Base-by-base conservation (phyloP, 1,140 invertebrate species). In the Apis laboriosa region DNA sequence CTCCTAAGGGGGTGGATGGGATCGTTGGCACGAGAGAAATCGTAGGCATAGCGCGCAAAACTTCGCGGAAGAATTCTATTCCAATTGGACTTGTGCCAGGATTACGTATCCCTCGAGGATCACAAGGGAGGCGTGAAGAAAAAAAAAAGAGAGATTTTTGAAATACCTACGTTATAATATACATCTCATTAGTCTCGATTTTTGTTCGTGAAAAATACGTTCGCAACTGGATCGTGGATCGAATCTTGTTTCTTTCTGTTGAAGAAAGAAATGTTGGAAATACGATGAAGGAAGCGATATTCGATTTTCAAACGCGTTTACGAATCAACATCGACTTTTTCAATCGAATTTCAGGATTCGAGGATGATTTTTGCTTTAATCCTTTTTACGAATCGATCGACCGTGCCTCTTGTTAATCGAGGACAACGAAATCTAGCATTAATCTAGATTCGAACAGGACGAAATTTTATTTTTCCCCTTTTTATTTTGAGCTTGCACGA, bases 81-180 rank as follows among this genome's bases (percentile, higher is more conserved):
- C 66, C 77, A 87, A 90, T 90, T 92, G 91, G 92, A 90, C 61
- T 56, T 9, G 60, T 68, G 90, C 91, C 92, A 92, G 84, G 87
- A 83, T 78, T 87, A 64, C 53, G 53, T 74, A 86, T 81, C 84
- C 84, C 88, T 34, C 49, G 55, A 53, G 88, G 84, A 88, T 71
- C 72, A 49, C 89, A 77, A 85, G 84, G 74, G 80, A 85, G 83
- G 76, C 77, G 87, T 89, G 84, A 92, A 88, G 77, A 89, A 91
- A 91, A 86, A 34, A 34, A 34, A 34, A 28, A 28, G 28, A 28
- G 3, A 34, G 34, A 34, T 90, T 90, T 90, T 86, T 77, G 8
- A 77, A 85, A 90, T 88, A 90, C 91, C 0, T 90, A 89, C 87
- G 84, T 66, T 21, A 58, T 60, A 89, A 76, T 87, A 89, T 86